Conservation (phyloP, 2,797 vertebrate species). For the Paramormyrops hopkinsi region DNA sequence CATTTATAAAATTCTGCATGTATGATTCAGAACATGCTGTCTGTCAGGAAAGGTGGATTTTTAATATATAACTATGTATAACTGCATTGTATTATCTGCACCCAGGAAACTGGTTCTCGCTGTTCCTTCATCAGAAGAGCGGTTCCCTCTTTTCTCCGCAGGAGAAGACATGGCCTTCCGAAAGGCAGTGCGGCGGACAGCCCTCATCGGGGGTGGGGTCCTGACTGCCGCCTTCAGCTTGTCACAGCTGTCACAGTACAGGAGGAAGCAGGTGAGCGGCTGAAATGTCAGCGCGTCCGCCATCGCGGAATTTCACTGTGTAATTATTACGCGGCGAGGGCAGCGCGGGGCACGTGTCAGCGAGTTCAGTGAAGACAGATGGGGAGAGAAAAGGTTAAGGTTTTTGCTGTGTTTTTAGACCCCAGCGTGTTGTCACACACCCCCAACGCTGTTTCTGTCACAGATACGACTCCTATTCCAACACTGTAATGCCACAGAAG, state of each 20-base stretch:
- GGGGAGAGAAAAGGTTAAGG: constrained; percentile 10
- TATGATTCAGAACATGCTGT: not conserved
- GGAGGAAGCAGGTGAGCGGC: constrained; percentile 67
- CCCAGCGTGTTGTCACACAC: not conserved
- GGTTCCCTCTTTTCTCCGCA: not conserved
- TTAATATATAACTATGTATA: not conserved
- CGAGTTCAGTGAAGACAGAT: not conserved
- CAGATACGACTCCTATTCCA: not conserved
- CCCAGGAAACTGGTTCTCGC: not conserved
- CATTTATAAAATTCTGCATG: not conserved
- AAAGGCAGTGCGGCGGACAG: constrained; percentile 75
- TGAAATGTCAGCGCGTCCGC: not conserved
- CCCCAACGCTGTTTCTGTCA: not conserved
- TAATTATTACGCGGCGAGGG: constrained; percentile 5
- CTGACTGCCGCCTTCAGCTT: constrained; percentile 74
- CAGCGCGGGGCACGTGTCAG: not conserved
- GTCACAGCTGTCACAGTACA: constrained; percentile 80
- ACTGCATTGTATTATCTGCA: not conserved
- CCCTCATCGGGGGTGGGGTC: constrained; percentile 75
- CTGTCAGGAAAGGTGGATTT: not conserved
- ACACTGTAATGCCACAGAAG: not conserved
- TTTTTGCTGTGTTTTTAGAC: not conserved
- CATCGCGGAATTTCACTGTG: not conserved
- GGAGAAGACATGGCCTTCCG: constrained; percentile 82
- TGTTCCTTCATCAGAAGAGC: not conserved